Percentiles rank a stretch among this genome's conserved stretches.
Evolutionary conservation across 2,888 invertebrate genomes (phyloP).

Genomic region (Sinodicranocentrus sp.): DNA sequence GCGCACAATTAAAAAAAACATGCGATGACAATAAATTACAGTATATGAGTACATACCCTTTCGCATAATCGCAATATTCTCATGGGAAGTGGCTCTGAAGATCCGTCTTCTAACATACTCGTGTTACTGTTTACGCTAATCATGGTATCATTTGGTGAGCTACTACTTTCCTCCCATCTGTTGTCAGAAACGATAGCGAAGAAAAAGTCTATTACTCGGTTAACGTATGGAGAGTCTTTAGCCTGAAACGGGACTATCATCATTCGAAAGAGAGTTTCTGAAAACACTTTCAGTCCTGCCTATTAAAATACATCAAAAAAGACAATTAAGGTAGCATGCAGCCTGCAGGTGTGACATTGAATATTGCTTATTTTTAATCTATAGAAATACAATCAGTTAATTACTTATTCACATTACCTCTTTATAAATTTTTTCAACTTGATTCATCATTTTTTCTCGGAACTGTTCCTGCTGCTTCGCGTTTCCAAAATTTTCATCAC

Average conservation of each 20-base stretch:
- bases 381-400: too few relatives aligned
- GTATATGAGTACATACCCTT: slow-evolving; percentile 43
- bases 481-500: too few relatives aligned
- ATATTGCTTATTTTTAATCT: too few relatives aligned
- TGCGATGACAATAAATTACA: too few relatives aligned
- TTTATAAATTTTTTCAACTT: too few relatives aligned
- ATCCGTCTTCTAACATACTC: slow-evolving; percentile 30
- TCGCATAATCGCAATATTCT: slow-evolving; percentile 47
- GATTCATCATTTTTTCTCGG: too few relatives aligned
- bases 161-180: slow-evolving; percentile 11
- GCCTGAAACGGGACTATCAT: slow-evolving; percentile 51
- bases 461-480: too few relatives aligned
- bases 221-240: slow-evolving; percentile 25
- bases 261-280: slow-evolving; percentile 42
- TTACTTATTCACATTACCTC: too few relatives aligned
- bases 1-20: background rate
- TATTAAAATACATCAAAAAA: slow-evolving; percentile 3
- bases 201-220: slow-evolving; percentile 36
- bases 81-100: slow-evolving; percentile 14
- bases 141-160: slow-evolving; percentile 17
- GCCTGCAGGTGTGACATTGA: too few relatives aligned
- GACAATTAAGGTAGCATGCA: too few relatives aligned
- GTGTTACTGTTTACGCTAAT: background rate
- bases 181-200: slow-evolving; percentile 24
- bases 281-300: slow-evolving; percentile 37